These are phyloP conservation scores for Amphiura filiformis DNA, from an alignment of 35 echinoderm and acorn worm genomes.

Conservation along the genomic window DNA sequence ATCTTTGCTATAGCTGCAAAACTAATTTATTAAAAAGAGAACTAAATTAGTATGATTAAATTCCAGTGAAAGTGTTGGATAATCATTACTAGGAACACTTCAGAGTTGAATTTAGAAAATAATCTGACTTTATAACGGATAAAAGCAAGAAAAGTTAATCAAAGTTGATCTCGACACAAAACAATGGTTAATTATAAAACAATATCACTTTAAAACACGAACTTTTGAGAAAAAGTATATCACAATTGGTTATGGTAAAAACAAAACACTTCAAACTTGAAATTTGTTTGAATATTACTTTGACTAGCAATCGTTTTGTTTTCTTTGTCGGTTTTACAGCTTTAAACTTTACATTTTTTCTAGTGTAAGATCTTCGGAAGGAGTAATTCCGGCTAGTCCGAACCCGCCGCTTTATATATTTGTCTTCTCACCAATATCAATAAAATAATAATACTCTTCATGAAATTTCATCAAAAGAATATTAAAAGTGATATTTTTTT, in stretches of 20 bases:
- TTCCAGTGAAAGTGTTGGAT: not conserved
- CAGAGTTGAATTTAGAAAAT: not conserved
- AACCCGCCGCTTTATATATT: not conserved
- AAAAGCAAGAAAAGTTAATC: not conserved
- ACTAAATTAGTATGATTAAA: not conserved
- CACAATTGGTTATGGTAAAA: not conserved
- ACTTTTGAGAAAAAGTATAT: too few relatives aligned
- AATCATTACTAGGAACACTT: not conserved
- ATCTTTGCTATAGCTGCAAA: not conserved
- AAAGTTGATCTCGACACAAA: too few relatives aligned
- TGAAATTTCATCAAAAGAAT: not conserved
- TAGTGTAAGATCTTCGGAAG: not conserved
- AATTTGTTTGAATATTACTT: not conserved
- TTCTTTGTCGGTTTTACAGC: not conserved
- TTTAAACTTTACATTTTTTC: not conserved
- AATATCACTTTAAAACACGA: too few relatives aligned
- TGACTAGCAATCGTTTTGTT: too few relatives aligned
- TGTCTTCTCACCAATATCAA: not conserved
- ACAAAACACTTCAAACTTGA: not conserved
- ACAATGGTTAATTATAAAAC: too few relatives aligned
- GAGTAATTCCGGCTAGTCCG: not conserved
- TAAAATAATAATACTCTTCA: not conserved
- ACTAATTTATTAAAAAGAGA: not conserved
- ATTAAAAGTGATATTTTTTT: conserved; percentile 6
- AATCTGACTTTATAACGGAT: not conserved